Evolutionary conservation across 2,888 invertebrate species (phyloP).

Genomic region (Chaetoderma sp.): DNA sequence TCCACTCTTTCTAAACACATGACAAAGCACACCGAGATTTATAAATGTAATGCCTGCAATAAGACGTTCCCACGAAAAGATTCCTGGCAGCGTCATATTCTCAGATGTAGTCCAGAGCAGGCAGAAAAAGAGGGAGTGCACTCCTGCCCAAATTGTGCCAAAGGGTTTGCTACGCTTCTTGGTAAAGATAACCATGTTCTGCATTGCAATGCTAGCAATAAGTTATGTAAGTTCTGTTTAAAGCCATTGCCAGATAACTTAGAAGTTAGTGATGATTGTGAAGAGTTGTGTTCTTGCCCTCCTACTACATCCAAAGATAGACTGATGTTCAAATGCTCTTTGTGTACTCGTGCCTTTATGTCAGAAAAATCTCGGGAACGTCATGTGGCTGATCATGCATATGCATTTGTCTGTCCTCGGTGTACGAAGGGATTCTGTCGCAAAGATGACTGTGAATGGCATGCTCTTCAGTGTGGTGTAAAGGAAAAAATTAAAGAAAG

Average conservation of each 20-base stretch:
- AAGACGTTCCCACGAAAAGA: slow-evolving; percentile 61
- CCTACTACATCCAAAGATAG: too few species aligned
- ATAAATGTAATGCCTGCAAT: slow-evolving; percentile 52
- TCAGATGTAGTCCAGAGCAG: slow-evolving; percentile 53
- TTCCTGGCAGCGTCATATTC: slow-evolving; percentile 57
- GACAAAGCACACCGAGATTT: slow-evolving; percentile 69
- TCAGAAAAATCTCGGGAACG: slow-evolving; percentile 69
- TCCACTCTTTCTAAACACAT: slow-evolving; percentile 72
- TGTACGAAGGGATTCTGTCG: slow-evolving; percentile 59
- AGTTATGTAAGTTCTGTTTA: too few species aligned
- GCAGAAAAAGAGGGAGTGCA: slow-evolving; percentile 48
- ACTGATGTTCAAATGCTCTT: slow-evolving; percentile 26
- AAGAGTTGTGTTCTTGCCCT: too few species aligned
- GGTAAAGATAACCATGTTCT: slow-evolving; percentile 53
- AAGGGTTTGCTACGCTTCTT: slow-evolving; percentile 54
- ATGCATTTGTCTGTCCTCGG: slow-evolving; percentile 72
- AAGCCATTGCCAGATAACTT: slow-evolving; percentile 47
- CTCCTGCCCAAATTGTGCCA: slow-evolving; percentile 59
- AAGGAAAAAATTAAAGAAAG: slow-evolving; percentile 41
- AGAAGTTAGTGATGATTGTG: slow-evolving; percentile 39
- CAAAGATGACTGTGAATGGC: slow-evolving; percentile 58
- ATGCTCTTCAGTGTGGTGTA: slow-evolving; percentile 55
- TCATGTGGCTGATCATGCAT: slow-evolving; percentile 73
- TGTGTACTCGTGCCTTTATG: slow-evolving; percentile 58
- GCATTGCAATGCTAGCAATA: slow-evolving; percentile 48